Conservation (phyloP, 2,888 invertebrate genomes). For the Eupithecia exiguata region DNA sequence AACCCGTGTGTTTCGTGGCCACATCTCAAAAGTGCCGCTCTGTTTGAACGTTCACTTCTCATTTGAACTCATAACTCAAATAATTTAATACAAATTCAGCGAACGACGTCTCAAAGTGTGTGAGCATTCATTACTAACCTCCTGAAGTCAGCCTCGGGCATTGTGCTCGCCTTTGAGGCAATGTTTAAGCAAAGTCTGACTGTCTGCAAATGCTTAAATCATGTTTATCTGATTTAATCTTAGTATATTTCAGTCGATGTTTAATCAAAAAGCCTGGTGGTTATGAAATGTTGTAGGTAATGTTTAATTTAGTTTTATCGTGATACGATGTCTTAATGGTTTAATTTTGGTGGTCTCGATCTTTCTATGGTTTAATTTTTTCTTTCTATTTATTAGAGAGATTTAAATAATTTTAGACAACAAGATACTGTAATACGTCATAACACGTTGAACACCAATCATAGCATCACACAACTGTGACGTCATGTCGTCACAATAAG, state of each 20-base stretch:
- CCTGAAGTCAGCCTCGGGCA: neutral
- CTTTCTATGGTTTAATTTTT: too few species aligned
- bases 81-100: slow-evolving; percentile 21
- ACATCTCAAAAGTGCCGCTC: slow-evolving; percentile 11
- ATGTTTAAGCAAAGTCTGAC: slow-evolving; percentile 3
- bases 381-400: too few species aligned
- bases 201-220: neutral
- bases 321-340: neutral
- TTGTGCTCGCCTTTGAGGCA: neutral
- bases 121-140: slow-evolving; percentile 8
- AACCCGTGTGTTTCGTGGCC: slow-evolving; percentile 5
- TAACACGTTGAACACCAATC: too few species aligned
- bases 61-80: slow-evolving; percentile 27
- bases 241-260: neutral
- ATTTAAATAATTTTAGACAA: too few species aligned
- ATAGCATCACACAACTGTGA: too few species aligned
- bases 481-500: too few species aligned
- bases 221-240: neutral
- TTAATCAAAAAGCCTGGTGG: neutral
- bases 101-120: slow-evolving; percentile 4
- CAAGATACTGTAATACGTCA: too few species aligned
- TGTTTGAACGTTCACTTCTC: slow-evolving; percentile 25
- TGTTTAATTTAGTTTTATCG: neutral
- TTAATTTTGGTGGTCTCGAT: too few species aligned
- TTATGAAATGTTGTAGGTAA: too few species aligned